Conservation (phyloP, 2,797 vertebrate species). For the Dendrocincla fuliginosa region DNA sequence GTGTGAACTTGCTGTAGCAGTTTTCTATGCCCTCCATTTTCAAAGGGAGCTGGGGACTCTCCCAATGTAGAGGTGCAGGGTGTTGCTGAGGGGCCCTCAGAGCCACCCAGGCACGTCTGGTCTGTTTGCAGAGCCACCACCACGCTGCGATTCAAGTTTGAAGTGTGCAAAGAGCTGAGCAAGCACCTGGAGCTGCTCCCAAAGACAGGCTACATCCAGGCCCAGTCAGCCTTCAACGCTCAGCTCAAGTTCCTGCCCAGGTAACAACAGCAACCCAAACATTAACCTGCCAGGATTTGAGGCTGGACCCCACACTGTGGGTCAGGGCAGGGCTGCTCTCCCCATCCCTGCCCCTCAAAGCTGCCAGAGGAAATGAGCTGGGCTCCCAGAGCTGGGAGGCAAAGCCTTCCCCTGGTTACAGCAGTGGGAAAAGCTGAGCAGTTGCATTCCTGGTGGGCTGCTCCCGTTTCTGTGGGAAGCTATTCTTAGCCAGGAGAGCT, state of each 20-base stretch:
- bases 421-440: not conserved
- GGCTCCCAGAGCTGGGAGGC: slow-evolving; percentile 6
- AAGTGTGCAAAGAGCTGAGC: slow-evolving; percentile 85
- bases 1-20: not conserved
- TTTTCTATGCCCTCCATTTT: not conserved
- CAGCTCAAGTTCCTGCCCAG: slow-evolving; percentile 91
- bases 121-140: slow-evolving; percentile 80
- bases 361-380: slow-evolving; percentile 59
- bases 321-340: not conserved
- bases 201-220: slow-evolving; percentile 84
- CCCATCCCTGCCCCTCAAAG: not conserved
- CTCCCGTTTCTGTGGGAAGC: not conserved
- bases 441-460: not conserved
- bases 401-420: not conserved
- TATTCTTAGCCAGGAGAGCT: not conserved
- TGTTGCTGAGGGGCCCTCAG: not conserved
- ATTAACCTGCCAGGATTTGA: not conserved
- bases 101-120: not conserved
- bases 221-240: slow-evolving; percentile 81
- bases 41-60: not conserved
- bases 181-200: slow-evolving; percentile 90
- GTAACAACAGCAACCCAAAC: slow-evolving; percentile 56
- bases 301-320: not conserved
- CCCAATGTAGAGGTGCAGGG: not conserved
- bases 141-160: slow-evolving; percentile 83